phyloP scores from a whole-genome alignment of 2,113 vertebrate species.

The Conger conger region DNA sequence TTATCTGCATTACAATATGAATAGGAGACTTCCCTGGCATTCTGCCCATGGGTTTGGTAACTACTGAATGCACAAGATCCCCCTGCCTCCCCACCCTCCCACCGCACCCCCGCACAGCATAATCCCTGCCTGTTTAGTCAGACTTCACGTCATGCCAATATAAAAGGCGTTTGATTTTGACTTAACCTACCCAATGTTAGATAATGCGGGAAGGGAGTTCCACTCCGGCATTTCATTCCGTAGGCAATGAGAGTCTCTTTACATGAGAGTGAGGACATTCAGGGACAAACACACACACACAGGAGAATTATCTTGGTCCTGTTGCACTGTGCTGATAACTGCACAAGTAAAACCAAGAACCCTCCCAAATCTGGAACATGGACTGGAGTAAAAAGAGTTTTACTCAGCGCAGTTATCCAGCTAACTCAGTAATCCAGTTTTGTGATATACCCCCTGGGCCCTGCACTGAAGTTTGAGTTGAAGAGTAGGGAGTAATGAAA shows the following conservation, averaged over 20 bases:
- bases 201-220: slow-evolving; percentile 46
- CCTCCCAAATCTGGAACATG: no score
- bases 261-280: slow-evolving; percentile 32
- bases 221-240: slow-evolving; percentile 40
- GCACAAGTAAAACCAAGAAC: no score
- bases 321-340: no score
- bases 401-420: no score
- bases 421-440: no score
- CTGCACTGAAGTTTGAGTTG: no score
- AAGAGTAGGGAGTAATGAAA: no score
- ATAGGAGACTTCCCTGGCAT: slow-evolving; percentile 45
- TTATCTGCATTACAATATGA: neutral
- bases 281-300: neutral
- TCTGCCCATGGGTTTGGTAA: slow-evolving; percentile 47
- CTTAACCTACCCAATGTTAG: slow-evolving; percentile 41
- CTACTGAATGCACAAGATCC: slow-evolving; percentile 45
- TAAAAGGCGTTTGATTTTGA: slow-evolving; percentile 50
- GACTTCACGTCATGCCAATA: slow-evolving; percentile 54
- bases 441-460: no score
- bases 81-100: no score
- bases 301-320: no score
- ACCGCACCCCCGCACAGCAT: slow-evolving; percentile 19
- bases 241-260: slow-evolving; percentile 14
- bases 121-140: slow-evolving; percentile 31
- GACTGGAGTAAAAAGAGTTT: no score